Base-by-base conservation (phyloP, 2,888 invertebrate species). In the Hydraecia micacea region DNA sequence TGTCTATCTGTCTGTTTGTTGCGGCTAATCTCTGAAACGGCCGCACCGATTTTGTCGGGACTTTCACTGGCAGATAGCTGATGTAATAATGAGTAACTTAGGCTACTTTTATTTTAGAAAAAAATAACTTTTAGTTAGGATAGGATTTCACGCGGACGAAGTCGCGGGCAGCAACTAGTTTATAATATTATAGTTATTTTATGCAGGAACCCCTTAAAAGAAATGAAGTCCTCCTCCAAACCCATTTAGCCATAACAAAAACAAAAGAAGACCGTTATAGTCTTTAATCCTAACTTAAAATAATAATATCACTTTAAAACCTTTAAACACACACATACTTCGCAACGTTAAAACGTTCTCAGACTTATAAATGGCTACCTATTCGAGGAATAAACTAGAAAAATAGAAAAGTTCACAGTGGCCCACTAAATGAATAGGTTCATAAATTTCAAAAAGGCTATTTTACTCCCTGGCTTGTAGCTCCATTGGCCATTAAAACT, bases 381-480 rank as follows among this genome's bases (percentile, higher is more conserved):
- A 81, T 77, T 85, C 77, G 21, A 73, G 52, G 18, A 81, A 80
- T 81, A 83, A 83, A 85, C 81, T 76, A 81, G 85, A 81, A 81
- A 85, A 81, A 84, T 86, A 72, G 63, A 60, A 58, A 85, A 77
- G 46, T 83, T 74, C 73, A 78, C 78, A 63, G 58, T 73, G 5
- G 49, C n/a, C 83, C 52, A 82, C 78, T 78, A 84, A 88, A 86
- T 86, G 77, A 88, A 86, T 87, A 79, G 87, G 68, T 36, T 39
- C 75, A 87, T 87, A 87, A 87, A 87, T 80, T 88, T 73, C 11
- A 70, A 62, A 75, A 79, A 62, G 69, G 81, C 74, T 73, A 82
- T 77, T 83, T 77, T 77, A 65, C 66, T 67, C 72, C 25, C 32
- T 68, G 58, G 72, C n/a, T 62, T 67, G 74, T 77, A 75, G 75